phyloP scores from a whole-genome alignment of 2,113 vertebrate genomes.

The Psittacula cyanocephala region DNA sequence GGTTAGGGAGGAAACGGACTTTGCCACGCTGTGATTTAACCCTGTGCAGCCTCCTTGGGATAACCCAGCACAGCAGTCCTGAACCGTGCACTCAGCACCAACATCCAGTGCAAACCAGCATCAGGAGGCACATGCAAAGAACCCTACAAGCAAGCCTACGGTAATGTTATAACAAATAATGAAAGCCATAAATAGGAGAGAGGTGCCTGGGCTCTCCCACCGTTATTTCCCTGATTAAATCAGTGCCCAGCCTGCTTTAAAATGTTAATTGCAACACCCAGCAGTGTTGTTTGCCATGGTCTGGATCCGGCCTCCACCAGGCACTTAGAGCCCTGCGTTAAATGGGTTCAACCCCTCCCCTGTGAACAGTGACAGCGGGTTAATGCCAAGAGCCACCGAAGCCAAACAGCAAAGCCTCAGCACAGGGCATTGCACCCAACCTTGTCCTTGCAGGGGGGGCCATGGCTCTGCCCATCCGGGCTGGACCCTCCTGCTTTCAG shows the following conservation, averaged over 20 bases:
- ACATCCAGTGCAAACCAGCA: accelerated
- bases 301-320: background rate
- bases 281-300: accelerated
- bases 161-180: background rate
- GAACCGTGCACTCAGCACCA: accelerated
- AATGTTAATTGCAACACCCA: background rate
- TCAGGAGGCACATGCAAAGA: accelerated
- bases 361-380: accelerated
- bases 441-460: background rate
- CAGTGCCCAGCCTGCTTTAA: background rate
- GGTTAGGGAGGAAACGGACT: background rate
- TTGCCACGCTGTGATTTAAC: background rate
- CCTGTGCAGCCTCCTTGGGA: background rate
- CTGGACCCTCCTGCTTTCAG: background rate
- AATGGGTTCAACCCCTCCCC: background rate
- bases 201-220: background rate
- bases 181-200: background rate
- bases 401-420: accelerated
- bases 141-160: background rate
- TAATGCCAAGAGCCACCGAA: background rate
- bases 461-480: accelerated
- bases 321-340: background rate
- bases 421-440: accelerated
- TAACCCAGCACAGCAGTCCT: background rate
- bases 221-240: background rate